Evolutionary conservation across 2,113 vertebrate genomes (phyloP).

Genomic region (Vulpes lagopus): DNA sequence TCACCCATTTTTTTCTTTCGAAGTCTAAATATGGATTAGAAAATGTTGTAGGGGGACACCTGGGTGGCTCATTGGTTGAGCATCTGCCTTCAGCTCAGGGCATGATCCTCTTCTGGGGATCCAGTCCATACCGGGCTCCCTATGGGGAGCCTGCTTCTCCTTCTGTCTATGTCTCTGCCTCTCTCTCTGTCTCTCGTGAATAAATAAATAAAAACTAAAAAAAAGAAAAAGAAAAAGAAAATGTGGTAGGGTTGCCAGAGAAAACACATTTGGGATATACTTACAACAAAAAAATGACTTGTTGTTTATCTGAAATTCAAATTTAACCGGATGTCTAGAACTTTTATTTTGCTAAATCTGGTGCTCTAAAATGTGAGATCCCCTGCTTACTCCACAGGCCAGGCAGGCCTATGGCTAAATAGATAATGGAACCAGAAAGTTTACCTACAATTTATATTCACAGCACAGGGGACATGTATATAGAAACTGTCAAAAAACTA

Average conservation of each 20-base stretch:
- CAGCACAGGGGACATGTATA: not conserved
- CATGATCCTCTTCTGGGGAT: too few relatives aligned
- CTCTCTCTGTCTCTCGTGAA: too few relatives aligned
- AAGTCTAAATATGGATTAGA: conserved; percentile 33
- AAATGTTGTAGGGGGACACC: not conserved
- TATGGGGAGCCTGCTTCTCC: too few relatives aligned
- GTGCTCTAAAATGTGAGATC: not conserved
- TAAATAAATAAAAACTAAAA: too few relatives aligned
- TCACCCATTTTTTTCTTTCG: conserved; percentile 18
- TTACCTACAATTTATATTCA: not conserved
- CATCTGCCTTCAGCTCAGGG: too few relatives aligned
- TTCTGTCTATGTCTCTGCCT: too few relatives aligned
- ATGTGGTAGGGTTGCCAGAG: conserved; percentile 18
- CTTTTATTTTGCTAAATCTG: not conserved
- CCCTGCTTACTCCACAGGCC: not conserved
- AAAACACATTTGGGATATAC: conserved; percentile 41
- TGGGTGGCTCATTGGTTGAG: too few relatives aligned
- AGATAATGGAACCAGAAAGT: not conserved
- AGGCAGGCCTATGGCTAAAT: not conserved
- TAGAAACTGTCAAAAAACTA: not conserved
- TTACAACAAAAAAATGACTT: not conserved
- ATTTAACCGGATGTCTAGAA: not conserved
- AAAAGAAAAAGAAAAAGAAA: not conserved
- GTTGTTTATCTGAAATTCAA: conserved; percentile 47
- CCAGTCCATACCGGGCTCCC: too few relatives aligned